Conservation (phyloP, 2,113 vertebrate species). For the Tenebrosternarchus preto region DNA sequence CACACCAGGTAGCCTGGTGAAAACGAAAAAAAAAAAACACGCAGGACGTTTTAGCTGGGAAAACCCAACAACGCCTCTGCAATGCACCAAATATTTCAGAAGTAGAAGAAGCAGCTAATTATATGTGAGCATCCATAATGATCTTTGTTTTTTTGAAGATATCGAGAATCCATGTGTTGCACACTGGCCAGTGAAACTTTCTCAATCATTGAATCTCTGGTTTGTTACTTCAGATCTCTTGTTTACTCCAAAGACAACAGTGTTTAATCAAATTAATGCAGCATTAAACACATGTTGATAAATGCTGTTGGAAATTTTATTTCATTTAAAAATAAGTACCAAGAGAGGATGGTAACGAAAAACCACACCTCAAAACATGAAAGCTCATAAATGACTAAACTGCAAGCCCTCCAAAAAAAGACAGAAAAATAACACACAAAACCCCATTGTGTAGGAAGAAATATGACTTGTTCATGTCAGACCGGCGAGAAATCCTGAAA, state of each 20-base stretch:
- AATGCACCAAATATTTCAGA: not conserved
- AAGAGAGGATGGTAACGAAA: not conserved
- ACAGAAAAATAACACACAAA: no score
- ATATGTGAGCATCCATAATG: not conserved
- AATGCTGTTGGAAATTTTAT: not conserved
- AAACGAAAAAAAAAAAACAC: not conserved
- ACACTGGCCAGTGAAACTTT: not conserved
- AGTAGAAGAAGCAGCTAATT: not conserved
- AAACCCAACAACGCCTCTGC: not conserved
- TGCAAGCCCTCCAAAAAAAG: not conserved
- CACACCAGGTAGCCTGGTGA: not conserved
- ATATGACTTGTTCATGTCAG: conserved; percentile 42
- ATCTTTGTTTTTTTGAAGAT: not conserved
- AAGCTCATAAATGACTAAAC: not conserved
- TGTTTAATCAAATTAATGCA: not conserved
- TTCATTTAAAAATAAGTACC: not conserved
- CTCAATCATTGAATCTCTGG: not conserved
- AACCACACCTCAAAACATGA: not conserved
- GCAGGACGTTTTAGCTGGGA: not conserved
- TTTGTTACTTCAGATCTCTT: not conserved
- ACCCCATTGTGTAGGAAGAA: conserved; percentile 34
- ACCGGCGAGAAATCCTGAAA: conserved; percentile 14
- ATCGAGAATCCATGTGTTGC: not conserved
- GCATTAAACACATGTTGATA: not conserved
- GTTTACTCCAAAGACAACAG: not conserved